Base-by-base conservation (phyloP, 1,140 invertebrate species). In the Micrasema minimum region DNA sequence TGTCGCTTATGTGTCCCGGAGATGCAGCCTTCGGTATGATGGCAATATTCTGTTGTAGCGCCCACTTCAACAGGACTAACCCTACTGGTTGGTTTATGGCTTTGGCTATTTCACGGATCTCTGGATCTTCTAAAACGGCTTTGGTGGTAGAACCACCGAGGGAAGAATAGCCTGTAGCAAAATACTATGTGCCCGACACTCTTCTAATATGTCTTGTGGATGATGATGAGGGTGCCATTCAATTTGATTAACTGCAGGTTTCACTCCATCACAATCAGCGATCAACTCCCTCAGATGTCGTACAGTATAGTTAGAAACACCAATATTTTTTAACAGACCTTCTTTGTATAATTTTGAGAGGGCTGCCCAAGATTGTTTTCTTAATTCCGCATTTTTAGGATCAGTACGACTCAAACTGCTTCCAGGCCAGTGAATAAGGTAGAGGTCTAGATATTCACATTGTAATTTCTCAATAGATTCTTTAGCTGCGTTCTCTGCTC, bases 341-440 rank as follows among this genome's bases (percentile, higher is more conserved):
- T 87, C 76, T 65, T 88, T 81, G 57, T 91, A 85, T 0, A 92
- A 79, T 59, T 89, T 80, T 41, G 89, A 86, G 67, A 96, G 80
- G 38, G 87, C 86, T 35, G 81, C 76, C 93, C 94, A 96, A 55
- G 89, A 91, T 57, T 86, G 78, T 41, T 81, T 77, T 41, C 92
- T 79, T 7, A 89, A 75, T 61, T 82, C 76, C 38, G 75, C 71
- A 79, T 94, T 91, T 20, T 84, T 77, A 0, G 80, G 72, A 67
- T 85, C 81, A 22, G 86, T 83, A 16, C 85, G 78, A 41, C 87
- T 77, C 1, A 78, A 35, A 72, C 76, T 48, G 45, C 38, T 51
- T 14, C 92, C 93, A 41, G 94, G 94, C 90, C 93, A 96, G 78
- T 96, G 93, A 73, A 96, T 92, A 16, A 96, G 83, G 78, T 92